Base-by-base conservation (phyloP, 2,888 invertebrate species). In the Pteria penguin region DNA sequence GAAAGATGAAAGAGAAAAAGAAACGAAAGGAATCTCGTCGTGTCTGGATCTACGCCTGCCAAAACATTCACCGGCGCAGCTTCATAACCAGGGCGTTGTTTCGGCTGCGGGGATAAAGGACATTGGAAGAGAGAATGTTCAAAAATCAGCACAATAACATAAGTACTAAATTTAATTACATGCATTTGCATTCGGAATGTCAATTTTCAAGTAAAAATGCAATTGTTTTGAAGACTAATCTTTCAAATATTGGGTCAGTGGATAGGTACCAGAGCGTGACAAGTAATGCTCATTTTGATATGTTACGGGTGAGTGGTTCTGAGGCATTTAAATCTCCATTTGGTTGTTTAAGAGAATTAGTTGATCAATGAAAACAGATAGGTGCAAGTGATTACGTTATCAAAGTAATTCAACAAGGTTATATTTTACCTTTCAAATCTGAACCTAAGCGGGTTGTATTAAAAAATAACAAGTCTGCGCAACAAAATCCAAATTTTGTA, bases 341-440 rank as follows among this genome's bases (percentile, higher is more conserved):
- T 36, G 45, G 45, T 36, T 36, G 45, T 36, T 36, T 36, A 14
- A 5, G 45, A 14, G 45, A 36, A 14, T 36, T 14, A 36, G 45
- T 36, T 36, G 45, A 36, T 36, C 45, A 36, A 36, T 36, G 45
- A 14, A 14, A 36, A 36, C 8, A 5, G 14, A 36, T 36, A 36
- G 52, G 70, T 45, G 72, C 54, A 26, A 69, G 45, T 54, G 24
- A 24, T 5, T 80, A 70, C 58, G 76, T 80, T 55, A 60, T 24
- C 45, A 54, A 75, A 69, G 63, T 8, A 24, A 24, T 57, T 11
- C 0, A 31, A 2, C 14, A 52, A 27, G 62, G 61, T 62, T 55
- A 62, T 62, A 52, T 22, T 26, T 18, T 71, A 29, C 62, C 62
- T 45, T 61, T 61, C 31, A 54, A 71, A 24, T 52, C 61, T 1